Evolutionary conservation across 2,888 invertebrate genomes (phyloP).

Genomic region (Seira ritae): DNA sequence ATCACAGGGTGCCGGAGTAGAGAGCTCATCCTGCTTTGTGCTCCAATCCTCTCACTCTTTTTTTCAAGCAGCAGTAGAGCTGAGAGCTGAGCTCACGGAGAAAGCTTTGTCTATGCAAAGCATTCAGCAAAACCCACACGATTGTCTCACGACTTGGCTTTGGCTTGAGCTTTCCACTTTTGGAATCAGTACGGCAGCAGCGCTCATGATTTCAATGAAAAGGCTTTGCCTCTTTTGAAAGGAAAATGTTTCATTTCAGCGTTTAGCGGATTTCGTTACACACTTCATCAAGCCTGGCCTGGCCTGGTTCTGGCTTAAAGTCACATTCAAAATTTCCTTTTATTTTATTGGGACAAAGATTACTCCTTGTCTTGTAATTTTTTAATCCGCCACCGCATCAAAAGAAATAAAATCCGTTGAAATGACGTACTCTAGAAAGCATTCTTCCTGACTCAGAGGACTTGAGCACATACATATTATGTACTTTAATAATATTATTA

Average conservation of each 20-base stretch:
- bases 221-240: too few relatives aligned
- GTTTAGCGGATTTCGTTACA: slow-evolving; percentile 15
- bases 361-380: slow-evolving; percentile 17
- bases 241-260: background rate
- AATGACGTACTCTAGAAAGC: slow-evolving; percentile 14
- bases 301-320: background rate
- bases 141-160: background rate
- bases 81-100: too few relatives aligned
- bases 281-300: slow-evolving; percentile 29
- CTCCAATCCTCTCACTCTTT: slow-evolving; percentile 9
- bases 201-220: too few relatives aligned
- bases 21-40: slow-evolving; percentile 14
- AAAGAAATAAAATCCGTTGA: slow-evolving; percentile 16
- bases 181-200: background rate
- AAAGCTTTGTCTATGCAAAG: too few relatives aligned
- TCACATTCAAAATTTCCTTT: background rate
- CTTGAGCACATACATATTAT: background rate
- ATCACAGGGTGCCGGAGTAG: slow-evolving; percentile 58
- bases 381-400: slow-evolving; percentile 36
- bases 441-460: background rate
- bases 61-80: too few relatives aligned
- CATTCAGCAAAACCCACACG: background rate
- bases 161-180: background rate
- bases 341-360: background rate
- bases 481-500: slow-evolving; percentile 45